phyloP scores from a whole-genome alignment of 2,888 invertebrate species.

The Urechis unicinctus region DNA sequence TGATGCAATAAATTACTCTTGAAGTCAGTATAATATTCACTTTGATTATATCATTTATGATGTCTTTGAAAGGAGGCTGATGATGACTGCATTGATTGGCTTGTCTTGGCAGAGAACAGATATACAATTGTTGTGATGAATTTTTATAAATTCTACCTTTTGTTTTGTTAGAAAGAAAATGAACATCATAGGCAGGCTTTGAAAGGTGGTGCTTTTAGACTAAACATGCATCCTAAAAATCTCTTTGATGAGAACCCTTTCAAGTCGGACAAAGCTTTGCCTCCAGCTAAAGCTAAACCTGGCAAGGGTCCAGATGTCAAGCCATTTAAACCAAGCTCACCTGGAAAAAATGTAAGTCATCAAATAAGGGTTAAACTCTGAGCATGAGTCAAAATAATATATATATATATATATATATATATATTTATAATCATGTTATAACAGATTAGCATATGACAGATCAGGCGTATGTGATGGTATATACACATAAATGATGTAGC shows the following conservation, averaged over 20 bases:
- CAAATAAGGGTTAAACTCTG: not conserved
- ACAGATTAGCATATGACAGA: no score
- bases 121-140: no score
- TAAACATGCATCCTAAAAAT: conserved; percentile 44
- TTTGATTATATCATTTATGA: no score
- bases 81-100: no score
- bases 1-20: not conserved
- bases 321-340: conserved; percentile 48
- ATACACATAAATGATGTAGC: not conserved
- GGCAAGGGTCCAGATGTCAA: conserved; percentile 27
- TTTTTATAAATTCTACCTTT: no score
- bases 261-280: conserved; percentile 31
- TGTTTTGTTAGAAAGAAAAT: conserved; percentile 46
- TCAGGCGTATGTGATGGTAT: not conserved
- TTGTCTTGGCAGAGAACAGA: no score
- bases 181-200: conserved; percentile 35
- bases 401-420: no score
- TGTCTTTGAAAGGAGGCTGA: no score
- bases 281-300: conserved; percentile 13
- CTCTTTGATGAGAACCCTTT: conserved; percentile 48
- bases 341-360: conserved; percentile 40
- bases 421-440: no score
- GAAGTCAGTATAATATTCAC: no score
- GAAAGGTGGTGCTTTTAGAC: conserved; percentile 45
- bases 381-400: no score